Conservation (phyloP, 2,888 invertebrate genomes). For the Choristoneura rosaceana region DNA sequence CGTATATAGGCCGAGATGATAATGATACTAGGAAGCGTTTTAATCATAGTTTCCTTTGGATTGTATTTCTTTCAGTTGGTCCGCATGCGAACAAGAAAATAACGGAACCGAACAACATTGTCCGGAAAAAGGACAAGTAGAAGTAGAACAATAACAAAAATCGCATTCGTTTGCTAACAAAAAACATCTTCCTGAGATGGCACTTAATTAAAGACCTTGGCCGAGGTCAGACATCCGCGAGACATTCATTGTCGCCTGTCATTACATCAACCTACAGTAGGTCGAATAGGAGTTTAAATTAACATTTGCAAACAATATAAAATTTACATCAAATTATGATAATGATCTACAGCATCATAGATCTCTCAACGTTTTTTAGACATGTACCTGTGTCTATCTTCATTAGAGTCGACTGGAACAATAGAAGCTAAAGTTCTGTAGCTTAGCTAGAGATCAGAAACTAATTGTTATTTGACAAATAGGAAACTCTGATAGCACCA, state of each 20-base stretch:
- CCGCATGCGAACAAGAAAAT: background rate
- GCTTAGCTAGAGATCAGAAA: no score
- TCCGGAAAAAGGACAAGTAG: conserved; percentile 9
- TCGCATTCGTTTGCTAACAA: background rate
- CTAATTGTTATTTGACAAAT: no score
- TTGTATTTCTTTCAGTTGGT: background rate
- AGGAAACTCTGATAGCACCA: no score
- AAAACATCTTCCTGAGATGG: conserved; percentile 49
- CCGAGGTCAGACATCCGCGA: conserved; percentile 52
- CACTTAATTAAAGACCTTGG: conserved; percentile 56
- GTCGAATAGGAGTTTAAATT: background rate
- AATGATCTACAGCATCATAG: background rate
- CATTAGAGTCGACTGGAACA: no score
- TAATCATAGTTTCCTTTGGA: no score
- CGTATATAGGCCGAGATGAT: no score
- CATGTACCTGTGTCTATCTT: no score
- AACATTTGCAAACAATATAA: background rate
- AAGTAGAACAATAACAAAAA: background rate
- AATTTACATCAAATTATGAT: background rate
- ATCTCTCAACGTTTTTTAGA: background rate
- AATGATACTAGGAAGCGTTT: no score
- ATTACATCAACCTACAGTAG: no score
- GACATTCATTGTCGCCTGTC: conserved; percentile 14
- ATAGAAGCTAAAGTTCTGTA: no score
- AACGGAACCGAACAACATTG: conserved; percentile 31